These are phyloP conservation scores for Caenorhabditis latens DNA, from an alignment of 1,140 invertebrate species.

Conservation along the genomic window DNA sequence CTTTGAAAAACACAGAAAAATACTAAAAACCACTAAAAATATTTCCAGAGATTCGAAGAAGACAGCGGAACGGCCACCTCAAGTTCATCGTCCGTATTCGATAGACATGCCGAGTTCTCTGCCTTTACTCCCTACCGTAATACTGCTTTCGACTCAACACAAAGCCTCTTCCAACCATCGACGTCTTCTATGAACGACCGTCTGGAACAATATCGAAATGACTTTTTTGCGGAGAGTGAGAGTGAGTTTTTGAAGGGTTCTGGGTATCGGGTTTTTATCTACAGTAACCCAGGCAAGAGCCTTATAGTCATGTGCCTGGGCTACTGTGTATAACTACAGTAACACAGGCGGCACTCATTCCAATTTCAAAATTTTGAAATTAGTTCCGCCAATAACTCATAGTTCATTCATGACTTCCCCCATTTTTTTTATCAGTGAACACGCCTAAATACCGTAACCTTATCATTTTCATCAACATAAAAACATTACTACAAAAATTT, in stretches of 20 bases:
- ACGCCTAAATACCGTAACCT: constrained; percentile 30
- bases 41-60: constrained; percentile 52
- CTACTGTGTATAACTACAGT: no score
- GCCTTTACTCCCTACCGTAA: constrained; percentile 48
- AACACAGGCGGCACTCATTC: no score
- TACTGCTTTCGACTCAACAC: neutral
- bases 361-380: no score
- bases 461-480: neutral
- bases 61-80: constrained; percentile 57
- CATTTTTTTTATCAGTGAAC: no score
- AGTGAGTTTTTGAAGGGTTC: neutral
- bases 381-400: no score
- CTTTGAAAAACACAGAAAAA: neutral
- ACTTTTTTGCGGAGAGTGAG: constrained; percentile 39
- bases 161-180: constrained; percentile 43
- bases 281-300: neutral
- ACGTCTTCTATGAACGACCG: constrained; percentile 27
- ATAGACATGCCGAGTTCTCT: constrained; percentile 25
- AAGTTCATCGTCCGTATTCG: constrained; percentile 41
- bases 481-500: neutral
- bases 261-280: no score
- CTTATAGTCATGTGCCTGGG: neutral
- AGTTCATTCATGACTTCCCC: no score
- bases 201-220: constrained; percentile 39
- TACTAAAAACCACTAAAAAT: neutral